Percentiles rank a stretch among this genome's conserved stretches.
Evolutionary conservation across 92 coral and sea anemone species (phyloP).

Genomic region (Plumapathes pennacea): DNA sequence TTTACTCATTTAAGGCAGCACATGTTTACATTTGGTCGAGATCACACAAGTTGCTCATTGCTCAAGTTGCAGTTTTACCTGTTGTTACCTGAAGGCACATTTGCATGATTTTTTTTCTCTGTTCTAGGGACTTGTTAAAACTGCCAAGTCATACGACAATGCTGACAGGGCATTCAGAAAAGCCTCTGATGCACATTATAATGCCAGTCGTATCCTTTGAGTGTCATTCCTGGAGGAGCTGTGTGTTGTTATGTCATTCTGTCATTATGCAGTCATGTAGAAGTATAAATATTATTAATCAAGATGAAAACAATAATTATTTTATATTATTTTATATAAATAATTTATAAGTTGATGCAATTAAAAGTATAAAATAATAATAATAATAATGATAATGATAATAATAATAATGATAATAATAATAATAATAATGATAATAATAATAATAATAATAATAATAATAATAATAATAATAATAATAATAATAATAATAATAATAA

Average conservation of each 20-base stretch:
- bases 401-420: not conserved
- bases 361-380: not conserved
- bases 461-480: not conserved
- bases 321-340: no score
- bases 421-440: not conserved
- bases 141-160: conserved; percentile 88
- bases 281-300: no score
- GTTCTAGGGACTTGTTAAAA: conserved; percentile 80
- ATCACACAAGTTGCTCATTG: no score
- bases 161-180: conserved; percentile 88
- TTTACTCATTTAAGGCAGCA: no score
- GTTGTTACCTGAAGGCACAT: no score
- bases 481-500: not conserved
- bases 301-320: no score
- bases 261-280: no score
- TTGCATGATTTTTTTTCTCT: conserved; percentile 7
- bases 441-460: not conserved
- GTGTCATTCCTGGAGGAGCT: not conserved
- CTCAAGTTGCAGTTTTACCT: no score
- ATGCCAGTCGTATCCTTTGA: conserved; percentile 89
- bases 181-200: conserved; percentile 87
- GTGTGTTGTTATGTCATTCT: no score
- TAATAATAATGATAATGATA: not conserved
- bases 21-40: no score
- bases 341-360: no score